phyloP scores from a whole-genome alignment of 2,797 vertebrate species.

The Poecilia velifera region DNA sequence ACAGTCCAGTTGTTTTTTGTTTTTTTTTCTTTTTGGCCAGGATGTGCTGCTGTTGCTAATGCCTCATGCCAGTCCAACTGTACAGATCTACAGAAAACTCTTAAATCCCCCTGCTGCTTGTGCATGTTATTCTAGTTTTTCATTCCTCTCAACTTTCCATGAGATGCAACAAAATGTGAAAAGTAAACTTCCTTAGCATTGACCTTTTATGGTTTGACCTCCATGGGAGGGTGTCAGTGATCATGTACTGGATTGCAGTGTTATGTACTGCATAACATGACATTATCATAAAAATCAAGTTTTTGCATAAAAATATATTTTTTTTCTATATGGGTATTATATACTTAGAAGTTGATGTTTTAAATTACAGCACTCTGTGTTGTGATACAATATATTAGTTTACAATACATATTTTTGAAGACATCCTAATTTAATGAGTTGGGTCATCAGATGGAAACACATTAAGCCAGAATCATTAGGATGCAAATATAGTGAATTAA shows the following conservation, averaged over 20 bases:
- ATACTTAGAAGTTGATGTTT: background rate
- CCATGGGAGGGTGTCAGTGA: background rate
- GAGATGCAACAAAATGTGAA: background rate
- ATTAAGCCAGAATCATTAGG: background rate
- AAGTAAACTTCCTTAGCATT: background rate
- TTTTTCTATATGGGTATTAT: background rate
- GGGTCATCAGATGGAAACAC: background rate
- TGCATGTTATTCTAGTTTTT: background rate
- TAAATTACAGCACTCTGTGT: background rate
- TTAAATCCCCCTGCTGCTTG: background rate
- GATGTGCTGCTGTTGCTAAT: background rate
- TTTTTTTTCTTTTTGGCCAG: background rate
- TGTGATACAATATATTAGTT: background rate
- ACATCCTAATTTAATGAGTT: background rate
- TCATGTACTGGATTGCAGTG: background rate
- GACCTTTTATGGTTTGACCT: background rate
- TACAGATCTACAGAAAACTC: background rate
- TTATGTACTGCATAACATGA: background rate
- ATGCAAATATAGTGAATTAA: background rate
- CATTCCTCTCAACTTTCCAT: background rate
- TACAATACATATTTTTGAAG: background rate
- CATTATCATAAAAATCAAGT: background rate
- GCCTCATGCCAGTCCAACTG: background rate
- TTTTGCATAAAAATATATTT: background rate
- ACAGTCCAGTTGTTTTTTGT: background rate